Evolutionary conservation across 1,140 invertebrate genomes (phyloP), one percentile per base, ranked within the genome.

Genomic region (Dysdera silvatica): DNA sequence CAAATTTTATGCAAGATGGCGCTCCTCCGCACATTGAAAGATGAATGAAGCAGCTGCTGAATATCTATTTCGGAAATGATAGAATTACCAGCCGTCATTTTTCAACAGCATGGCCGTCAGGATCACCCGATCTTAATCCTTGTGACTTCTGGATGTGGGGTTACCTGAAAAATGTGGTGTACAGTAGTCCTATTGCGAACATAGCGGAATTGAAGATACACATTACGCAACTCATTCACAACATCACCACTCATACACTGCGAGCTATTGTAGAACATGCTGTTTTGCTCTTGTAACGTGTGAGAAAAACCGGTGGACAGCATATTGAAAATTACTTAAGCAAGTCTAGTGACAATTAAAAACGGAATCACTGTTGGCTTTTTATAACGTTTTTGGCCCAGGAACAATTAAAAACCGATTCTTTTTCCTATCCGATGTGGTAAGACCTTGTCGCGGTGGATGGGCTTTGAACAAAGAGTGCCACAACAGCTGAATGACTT

Each of bases 1-100:
- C 37, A 8, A 54, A 26, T 8, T 51, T 51, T 32, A 51, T 51
- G 8, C 48, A 51, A 51, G 23, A 51, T 51, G 48, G 24, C 52
- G 52, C 52, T 54, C 32, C 52, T 54, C 10, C 52, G 8, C 24
- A 43, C n/a, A 43, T 43, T 43, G n/a, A 5, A 43, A 43, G 23
- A 18, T 20, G 6, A 43, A 20, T 43, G 41, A 43, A 43, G 41
- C 41, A 43, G 41, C 41, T 43, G 41, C 23, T 8, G 41, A 43
- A 43, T 6, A 6, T 4, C 16, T 28, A 51, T 51, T 51, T 51
- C 24, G 48, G 48, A 7, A 32, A 51, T n/a, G n/a, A n/a, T 51
- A 32, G 29, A 29, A 51, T 28, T 29, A 51, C 29, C 41, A 43
- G 6, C 6, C 41, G 41, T 43, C 41, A n/a, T 43, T 43, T 43